Evolutionary conservation across 2,888 invertebrate species (phyloP).

Genomic region (Nemotelus nigrinus): DNA sequence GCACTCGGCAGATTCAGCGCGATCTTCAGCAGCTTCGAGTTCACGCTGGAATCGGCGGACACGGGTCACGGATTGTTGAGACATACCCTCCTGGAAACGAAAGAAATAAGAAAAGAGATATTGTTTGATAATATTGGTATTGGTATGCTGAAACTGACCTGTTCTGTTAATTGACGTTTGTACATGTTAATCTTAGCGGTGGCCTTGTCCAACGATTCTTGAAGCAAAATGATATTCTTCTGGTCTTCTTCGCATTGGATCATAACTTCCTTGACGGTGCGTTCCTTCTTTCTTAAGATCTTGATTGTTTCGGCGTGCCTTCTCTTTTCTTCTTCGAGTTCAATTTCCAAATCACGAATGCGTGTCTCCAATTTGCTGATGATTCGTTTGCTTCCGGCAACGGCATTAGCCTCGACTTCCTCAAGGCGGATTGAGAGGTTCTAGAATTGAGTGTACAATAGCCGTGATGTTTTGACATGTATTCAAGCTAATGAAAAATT

Average conservation of each 20-base stretch:
- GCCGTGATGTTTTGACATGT: background rate
- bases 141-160: slow-evolving; percentile 66
- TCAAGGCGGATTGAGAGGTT: slow-evolving; percentile 92
- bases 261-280: slow-evolving; percentile 93
- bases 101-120: slow-evolving; percentile 47
- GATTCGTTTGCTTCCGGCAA: slow-evolving; percentile 95
- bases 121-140: background rate
- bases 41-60: slow-evolving; percentile 98
- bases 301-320: slow-evolving; percentile 97
- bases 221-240: slow-evolving; percentile 91
- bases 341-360: slow-evolving; percentile 93
- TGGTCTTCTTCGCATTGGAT: slow-evolving; percentile 97
- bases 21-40: slow-evolving; percentile 96
- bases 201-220: slow-evolving; percentile 89
- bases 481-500: background rate
- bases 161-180: slow-evolving; percentile 95
- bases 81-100: slow-evolving; percentile 82
- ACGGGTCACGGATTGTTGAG: slow-evolving; percentile 91
- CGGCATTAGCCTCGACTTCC: slow-evolving; percentile 96
- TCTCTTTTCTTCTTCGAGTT: slow-evolving; percentile 95
- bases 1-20: slow-evolving; percentile 94
- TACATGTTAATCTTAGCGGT: slow-evolving; percentile 89
- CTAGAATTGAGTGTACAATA: slow-evolving; percentile 58
- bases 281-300: slow-evolving; percentile 98
- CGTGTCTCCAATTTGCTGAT: slow-evolving; percentile 97